Percentiles rank a stretch among this genome's conserved stretches.
phyloP scores from a whole-genome alignment of 2,113 vertebrate species.

The Martes martes region DNA sequence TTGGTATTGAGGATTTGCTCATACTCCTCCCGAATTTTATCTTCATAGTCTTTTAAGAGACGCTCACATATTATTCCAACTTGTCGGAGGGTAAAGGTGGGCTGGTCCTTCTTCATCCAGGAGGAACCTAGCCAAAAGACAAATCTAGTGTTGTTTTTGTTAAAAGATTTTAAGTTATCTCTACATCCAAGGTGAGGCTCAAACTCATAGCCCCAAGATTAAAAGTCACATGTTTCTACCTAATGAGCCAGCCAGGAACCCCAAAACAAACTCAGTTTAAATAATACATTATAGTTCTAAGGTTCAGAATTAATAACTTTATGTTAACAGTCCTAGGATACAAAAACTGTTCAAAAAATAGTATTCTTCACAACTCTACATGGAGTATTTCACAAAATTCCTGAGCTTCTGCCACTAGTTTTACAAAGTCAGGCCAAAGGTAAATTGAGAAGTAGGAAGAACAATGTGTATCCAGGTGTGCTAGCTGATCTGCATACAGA shows the following conservation, averaged over 20 bases:
- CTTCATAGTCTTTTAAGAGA: slow-evolving; percentile 93
- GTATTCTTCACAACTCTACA: neutral
- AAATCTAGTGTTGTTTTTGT: neutral
- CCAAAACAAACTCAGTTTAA: slow-evolving; percentile 10
- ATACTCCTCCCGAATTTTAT: slow-evolving; percentile 93
- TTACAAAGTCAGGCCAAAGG: slow-evolving; percentile 23
- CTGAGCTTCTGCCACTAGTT: neutral
- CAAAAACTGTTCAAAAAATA: neutral
- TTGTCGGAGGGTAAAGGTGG: slow-evolving; percentile 92
- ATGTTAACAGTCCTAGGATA: neutral
- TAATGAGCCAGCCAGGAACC: neutral
- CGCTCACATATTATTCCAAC: slow-evolving; percentile 94
- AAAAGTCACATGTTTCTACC: neutral
- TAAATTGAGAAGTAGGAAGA: neutral
- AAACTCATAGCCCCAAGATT: neutral
- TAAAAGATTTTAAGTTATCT: neutral
- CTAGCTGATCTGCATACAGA: neutral
- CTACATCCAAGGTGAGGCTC: neutral
- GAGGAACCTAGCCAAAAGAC: slow-evolving; percentile 83
- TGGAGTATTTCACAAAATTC: neutral
- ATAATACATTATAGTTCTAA: neutral
- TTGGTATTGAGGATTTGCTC: slow-evolving; percentile 95
- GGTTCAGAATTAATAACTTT: neutral
- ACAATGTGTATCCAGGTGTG: neutral
- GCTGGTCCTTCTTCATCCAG: slow-evolving; percentile 90